Evolutionary conservation across 2,888 invertebrate genomes (phyloP).

Genomic region (Prostheceraeus crozeri): DNA sequence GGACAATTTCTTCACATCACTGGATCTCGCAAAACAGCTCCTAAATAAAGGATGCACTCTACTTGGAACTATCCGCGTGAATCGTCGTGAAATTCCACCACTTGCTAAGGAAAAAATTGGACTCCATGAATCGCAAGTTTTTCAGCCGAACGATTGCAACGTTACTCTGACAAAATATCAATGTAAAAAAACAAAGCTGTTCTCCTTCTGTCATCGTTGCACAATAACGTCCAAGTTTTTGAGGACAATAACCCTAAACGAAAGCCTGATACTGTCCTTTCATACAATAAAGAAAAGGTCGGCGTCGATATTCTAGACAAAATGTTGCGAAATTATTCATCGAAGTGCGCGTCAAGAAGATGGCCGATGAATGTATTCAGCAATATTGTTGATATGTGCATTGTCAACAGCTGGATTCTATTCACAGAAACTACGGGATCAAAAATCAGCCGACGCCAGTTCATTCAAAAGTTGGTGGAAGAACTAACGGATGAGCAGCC

Average conservation of each 20-base stretch:
- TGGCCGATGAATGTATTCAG: slow-evolving; percentile 26
- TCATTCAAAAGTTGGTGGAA: slow-evolving; percentile 29
- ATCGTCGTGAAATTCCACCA: slow-evolving; percentile 28
- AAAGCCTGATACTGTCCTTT: slow-evolving; percentile 23
- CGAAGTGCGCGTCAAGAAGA: slow-evolving; percentile 23
- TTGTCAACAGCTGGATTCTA: slow-evolving; percentile 19
- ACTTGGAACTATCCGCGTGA: slow-evolving; percentile 18
- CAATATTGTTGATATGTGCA: slow-evolving; percentile 28
- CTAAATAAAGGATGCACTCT: slow-evolving; percentile 23
- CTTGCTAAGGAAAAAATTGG: slow-evolving; percentile 16
- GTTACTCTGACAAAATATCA: slow-evolving; percentile 27
- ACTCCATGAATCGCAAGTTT: slow-evolving; percentile 20
- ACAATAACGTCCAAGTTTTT: slow-evolving; percentile 17
- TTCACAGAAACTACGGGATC: slow-evolving; percentile 24
- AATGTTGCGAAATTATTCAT: slow-evolving; percentile 25
- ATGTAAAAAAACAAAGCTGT: slow-evolving; percentile 29
- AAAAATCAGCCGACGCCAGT: slow-evolving; percentile 15
- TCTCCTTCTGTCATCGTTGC: slow-evolving; percentile 26
- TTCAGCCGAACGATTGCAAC: slow-evolving; percentile 17
- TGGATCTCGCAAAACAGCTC: slow-evolving; percentile 25
- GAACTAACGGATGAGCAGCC: slow-evolving; percentile 23
- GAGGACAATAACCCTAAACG: slow-evolving; percentile 25
- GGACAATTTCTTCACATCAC: slow-evolving; percentile 26
- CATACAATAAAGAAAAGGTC: slow-evolving; percentile 26
- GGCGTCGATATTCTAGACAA: slow-evolving; percentile 20